These are phyloP conservation scores for Enteromius mattozi DNA, from an alignment of 2,797 vertebrate species.

Conservation along the genomic window DNA sequence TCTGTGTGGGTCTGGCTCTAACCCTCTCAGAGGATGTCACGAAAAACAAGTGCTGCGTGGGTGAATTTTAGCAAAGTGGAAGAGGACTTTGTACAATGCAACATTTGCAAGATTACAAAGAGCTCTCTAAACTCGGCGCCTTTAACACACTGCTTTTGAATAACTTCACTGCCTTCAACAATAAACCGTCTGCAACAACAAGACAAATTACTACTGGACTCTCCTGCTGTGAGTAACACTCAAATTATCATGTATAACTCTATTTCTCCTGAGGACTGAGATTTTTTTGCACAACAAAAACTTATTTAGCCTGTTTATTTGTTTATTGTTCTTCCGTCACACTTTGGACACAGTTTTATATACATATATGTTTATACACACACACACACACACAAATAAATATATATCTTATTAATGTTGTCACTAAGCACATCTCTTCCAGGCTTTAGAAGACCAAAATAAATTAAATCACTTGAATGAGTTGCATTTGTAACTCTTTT, in stretches of 20 bases:
- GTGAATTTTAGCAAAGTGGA: slow-evolving; percentile 15
- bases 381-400: too few relatives aligned
- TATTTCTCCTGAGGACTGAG: background rate
- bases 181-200: background rate
- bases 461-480: background rate
- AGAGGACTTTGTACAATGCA: background rate
- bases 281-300: background rate
- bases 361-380: too few relatives aligned
- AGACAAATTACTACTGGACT: background rate
- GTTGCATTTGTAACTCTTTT: background rate
- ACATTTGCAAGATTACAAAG: background rate
- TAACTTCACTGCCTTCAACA: background rate
- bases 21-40: slow-evolving; percentile 5
- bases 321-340: background rate
- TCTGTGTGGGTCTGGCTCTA: slow-evolving; percentile 27
- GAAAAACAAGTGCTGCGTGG: slow-evolving; percentile 22
- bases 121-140: slow-evolving; percentile 7
- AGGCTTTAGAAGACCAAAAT: background rate
- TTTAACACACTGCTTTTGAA: background rate
- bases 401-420: too few relatives aligned
- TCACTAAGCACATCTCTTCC: background rate
- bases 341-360: background rate
- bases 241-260: background rate
- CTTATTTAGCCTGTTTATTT: background rate
- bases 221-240: background rate